Percentiles rank a stretch among this genome's conserved stretches.
Evolutionary conservation across 30 jellyfish, hydroid and myxozoan species (phyloP).

Genomic region (Nemopilema nomurai): DNA sequence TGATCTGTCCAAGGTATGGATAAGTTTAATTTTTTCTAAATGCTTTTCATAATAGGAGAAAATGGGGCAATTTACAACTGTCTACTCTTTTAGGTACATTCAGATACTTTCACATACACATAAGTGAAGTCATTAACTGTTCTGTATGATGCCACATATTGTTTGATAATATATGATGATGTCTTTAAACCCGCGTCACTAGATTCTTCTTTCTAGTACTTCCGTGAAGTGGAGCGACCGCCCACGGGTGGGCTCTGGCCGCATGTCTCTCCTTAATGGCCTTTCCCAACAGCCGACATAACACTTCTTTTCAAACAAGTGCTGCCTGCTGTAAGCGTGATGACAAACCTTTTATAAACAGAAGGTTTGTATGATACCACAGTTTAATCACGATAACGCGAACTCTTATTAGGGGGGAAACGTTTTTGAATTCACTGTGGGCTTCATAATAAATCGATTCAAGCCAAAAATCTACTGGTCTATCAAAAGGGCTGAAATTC

Average conservation of each 20-base stretch:
- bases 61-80: neutral
- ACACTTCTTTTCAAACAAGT: neutral
- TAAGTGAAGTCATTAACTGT: neutral
- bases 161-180: neutral
- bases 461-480: neutral
- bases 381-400: neutral
- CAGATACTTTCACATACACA: neutral
- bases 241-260: neutral
- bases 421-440: neutral
- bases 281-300: neutral
- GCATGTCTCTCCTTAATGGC: neutral
- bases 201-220: neutral
- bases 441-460: neutral
- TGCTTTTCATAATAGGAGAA: neutral
- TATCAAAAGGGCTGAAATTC: neutral
- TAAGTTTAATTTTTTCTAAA: neutral
- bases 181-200: neutral
- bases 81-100: neutral
- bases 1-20: constrained; percentile 24
- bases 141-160: neutral
- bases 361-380: neutral
- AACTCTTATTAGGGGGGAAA: neutral
- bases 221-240: neutral
- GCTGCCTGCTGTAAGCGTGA: neutral
- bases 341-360: neutral